These are phyloP conservation scores for Galago senegalensis DNA, from an alignment of 2,797 vertebrate species.

Conservation along the genomic window DNA sequence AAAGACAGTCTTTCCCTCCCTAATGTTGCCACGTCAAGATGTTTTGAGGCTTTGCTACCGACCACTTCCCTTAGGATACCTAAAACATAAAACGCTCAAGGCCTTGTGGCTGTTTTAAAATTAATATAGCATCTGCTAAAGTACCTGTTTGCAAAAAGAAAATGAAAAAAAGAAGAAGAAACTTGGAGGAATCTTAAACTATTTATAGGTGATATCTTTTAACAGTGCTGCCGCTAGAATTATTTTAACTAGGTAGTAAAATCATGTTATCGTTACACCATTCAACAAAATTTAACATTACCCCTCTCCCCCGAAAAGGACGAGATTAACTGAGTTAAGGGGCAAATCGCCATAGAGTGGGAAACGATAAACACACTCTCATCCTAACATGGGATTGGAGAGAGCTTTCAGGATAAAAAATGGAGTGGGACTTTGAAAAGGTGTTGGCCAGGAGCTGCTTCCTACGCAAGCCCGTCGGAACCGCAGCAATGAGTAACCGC, in stretches of 20 bases:
- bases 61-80: not conserved
- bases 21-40: not conserved
- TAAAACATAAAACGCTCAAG: constrained; percentile 1
- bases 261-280: constrained; percentile 52
- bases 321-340: not conserved
- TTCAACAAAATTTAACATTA: constrained; percentile 49
- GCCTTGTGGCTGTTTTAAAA: not conserved
- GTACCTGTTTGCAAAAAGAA: constrained; percentile 50
- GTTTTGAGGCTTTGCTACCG: not conserved
- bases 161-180: constrained; percentile 61
- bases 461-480: constrained; percentile 61
- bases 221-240: constrained; percentile 59
- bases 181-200: constrained; percentile 22
- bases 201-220: constrained; percentile 28
- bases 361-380: not conserved
- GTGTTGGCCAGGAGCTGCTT: not conserved
- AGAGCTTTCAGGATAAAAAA: constrained; percentile 54
- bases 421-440: constrained; percentile 26
- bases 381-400: not conserved
- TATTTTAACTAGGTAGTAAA: constrained; percentile 56
- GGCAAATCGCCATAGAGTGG: not conserved
- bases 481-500: constrained; percentile 44
- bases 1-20: not conserved
- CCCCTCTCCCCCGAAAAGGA: not conserved
- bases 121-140: constrained; percentile 5